Evolutionary conservation across 2,797 vertebrate species (phyloP), one percentile per base, ranked within the genome.

Genomic region (Gadopsis marmoratus): DNA sequence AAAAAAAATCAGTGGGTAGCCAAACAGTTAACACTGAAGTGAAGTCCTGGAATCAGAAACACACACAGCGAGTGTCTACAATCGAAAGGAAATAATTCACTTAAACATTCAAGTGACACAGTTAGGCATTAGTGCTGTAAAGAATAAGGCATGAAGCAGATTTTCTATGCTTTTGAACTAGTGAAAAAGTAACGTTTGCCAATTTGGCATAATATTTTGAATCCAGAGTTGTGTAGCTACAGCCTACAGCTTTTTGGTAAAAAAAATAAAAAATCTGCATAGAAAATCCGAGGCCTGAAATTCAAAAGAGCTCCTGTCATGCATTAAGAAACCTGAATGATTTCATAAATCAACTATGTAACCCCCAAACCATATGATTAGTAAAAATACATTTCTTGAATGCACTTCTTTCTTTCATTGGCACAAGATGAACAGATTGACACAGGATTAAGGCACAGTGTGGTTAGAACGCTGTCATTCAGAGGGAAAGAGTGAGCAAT

Each of bases 401-500:
- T 43, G 78, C 81, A 83, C 76, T 51, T 37, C 48, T 60, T 41
- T 75, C 58, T 63, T 58, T 83, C 79, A 96, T 93, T 88, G 91
- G 56, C 86, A 91, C 73, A 80, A 81, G 78, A 88, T 79, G 93
- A 94, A 94, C 90, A 93, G 94, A 89, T 65, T 88, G 88, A 62
- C 21, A 35, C 41, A 84, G 88, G 85, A 88, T 93, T 71, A 92
- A 94, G 90, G 90, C 90, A 84, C 60, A 82, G 85, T 48, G 76
- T 66, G 85, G 91, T 93, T 90, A 94, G 89, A 86, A 61, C n/a
- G 81, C 82, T 9, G 75, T 76, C 81, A 94, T 95, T 95, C 96
- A 94, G 83, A 95, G 93, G 81, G 94, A 95, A 91, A 86, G 95
- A 82, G 91, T 88, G 66, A 91, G 76, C 21, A n/a, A 76, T 81